Evolutionary conservation across 2,888 invertebrate genomes (phyloP), one percentile per base, ranked within the genome.

Genomic region (Aporophyla nigra): DNA sequence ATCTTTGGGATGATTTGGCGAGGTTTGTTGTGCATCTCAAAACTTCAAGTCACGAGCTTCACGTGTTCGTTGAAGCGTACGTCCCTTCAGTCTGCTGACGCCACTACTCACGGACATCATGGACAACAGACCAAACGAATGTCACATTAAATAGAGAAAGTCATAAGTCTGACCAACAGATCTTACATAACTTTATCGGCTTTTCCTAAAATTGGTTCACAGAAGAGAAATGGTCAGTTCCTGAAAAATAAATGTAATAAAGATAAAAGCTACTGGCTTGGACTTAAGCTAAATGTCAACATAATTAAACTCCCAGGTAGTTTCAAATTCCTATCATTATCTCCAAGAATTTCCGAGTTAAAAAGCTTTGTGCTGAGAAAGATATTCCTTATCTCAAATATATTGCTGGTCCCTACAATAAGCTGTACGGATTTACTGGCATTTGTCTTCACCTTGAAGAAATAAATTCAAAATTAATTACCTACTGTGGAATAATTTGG

Each of bases 341-440:
- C 67, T 54, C 27, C 21, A 78, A 68, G 58, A 82, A 58, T 75
- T 75, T 72, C 27, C 59, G 43, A 72, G 51, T 63, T 46, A 72
- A 76, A 84, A 80, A 63, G 33, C 27, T 62, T 74, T 54, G 54
- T 84, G 62, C 67, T 53, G 3, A 24, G 33, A 59, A 74, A 84
- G 61, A 51, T 80, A 59, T 69, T 76, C 58, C 54, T 78, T 76
- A 82, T 82, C 65, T 73, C 67, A 40, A 56, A 73, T 61, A 82
- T 67, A 72, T 74, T 63, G 63, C 65, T 69, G 46, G 61, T 33
- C 61, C 43, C 24, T 21, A 61, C 54, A 71, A 59, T 77, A 75
- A 74, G 71, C 74, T 51, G 33, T 40, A 4, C 61, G 74, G 80
- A 86, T 73, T 85, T 74, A 85, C 62, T 53, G 67, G 54, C 68